phyloP scores from a whole-genome alignment of 2,797 vertebrate species.

The Chrosomus eos region DNA sequence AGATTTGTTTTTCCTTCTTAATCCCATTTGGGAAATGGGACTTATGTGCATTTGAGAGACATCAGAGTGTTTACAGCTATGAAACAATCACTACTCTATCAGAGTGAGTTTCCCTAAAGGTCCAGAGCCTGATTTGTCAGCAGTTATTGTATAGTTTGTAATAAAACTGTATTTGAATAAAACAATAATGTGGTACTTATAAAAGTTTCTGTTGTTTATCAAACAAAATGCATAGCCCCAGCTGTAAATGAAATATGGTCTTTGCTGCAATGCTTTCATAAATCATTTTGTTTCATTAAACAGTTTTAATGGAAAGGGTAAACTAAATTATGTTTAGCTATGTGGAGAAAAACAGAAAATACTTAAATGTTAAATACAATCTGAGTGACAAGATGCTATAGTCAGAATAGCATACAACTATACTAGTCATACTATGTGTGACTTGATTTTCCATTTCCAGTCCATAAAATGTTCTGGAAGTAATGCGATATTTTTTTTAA shows the following conservation, averaged over 20 bases:
- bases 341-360: not conserved
- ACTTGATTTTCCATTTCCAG: not conserved
- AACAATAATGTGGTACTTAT: not conserved
- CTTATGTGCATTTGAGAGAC: constrained; percentile 36
- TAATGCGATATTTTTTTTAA: no score
- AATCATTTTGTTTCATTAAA: not conserved
- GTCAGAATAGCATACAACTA: not conserved
- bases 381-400: not conserved
- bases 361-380: not conserved
- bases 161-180: not conserved
- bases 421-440: not conserved
- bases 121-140: not conserved
- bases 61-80: constrained; percentile 15
- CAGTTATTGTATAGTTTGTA: not conserved
- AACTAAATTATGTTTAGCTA: not conserved
- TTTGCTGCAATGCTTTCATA: not conserved
- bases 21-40: constrained; percentile 46
- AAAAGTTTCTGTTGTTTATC: not conserved
- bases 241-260: not conserved
- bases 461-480: no score
- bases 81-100: not conserved
- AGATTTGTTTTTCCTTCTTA: constrained; percentile 58
- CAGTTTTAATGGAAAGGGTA: not conserved
- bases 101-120: not conserved
- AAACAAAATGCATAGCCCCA: not conserved